These are phyloP conservation scores for Nesidiocoris tenuis DNA, from an alignment of 2,888 invertebrate species.

Conservation along the genomic window DNA sequence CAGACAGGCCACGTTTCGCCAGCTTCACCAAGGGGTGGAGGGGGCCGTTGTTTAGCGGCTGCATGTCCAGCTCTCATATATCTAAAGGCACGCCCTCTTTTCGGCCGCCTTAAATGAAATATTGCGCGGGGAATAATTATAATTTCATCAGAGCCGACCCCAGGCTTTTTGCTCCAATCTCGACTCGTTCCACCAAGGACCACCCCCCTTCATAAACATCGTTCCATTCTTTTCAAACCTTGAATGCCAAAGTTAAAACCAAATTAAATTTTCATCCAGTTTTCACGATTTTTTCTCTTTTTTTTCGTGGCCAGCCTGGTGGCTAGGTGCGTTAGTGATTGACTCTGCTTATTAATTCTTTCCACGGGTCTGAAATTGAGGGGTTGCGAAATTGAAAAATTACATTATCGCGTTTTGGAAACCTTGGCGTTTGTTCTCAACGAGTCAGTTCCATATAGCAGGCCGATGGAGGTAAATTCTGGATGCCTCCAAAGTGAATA, in stretches of 20 bases:
- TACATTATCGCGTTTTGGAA: not conserved
- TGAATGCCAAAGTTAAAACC: not conserved
- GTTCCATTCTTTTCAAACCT: not conserved
- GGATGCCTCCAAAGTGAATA: too few species aligned
- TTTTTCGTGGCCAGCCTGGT: not conserved
- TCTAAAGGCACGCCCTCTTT: conserved; percentile 31
- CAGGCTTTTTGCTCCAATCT: not conserved
- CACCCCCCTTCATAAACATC: conserved; percentile 1
- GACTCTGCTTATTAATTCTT: not conserved
- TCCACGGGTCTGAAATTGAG: not conserved
- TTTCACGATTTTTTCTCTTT: not conserved
- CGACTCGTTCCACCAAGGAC: not conserved
- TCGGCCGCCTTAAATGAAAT: conserved; percentile 30
- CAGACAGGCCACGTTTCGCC: not conserved
- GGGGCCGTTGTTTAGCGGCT: conserved; percentile 5
- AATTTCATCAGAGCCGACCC: conserved; percentile 32
- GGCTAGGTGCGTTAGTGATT: not conserved
- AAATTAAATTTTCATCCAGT: conserved; percentile 17
- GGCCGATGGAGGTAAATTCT: too few species aligned
- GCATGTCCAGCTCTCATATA: conserved; percentile 37
- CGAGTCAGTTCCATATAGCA: too few species aligned
- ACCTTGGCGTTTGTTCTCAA: too few species aligned
- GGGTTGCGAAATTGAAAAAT: not conserved
- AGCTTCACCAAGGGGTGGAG: not conserved
- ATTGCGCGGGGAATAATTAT: conserved; percentile 39